Evolutionary conservation across 1,140 invertebrate genomes (phyloP).

Genomic region (Geopemphigus sp.): DNA sequence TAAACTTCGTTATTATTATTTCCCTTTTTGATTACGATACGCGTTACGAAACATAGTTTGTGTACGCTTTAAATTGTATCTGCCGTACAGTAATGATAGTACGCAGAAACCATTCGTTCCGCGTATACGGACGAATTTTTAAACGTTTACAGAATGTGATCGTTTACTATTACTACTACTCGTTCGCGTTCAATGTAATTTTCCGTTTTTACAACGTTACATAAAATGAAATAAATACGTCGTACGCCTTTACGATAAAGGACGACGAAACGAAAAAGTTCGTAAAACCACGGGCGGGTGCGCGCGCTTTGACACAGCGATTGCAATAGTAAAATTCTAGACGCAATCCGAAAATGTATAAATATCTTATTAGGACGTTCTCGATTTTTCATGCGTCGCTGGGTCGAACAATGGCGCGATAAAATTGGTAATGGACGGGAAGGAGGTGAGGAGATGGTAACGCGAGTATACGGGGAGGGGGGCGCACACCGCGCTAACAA

Average conservation of each 20-base stretch:
- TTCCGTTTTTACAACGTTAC: background rate
- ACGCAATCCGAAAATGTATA: background rate
- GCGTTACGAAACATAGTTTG: too few species aligned
- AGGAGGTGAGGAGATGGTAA: too few species aligned
- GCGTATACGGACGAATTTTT: background rate
- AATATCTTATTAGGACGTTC: background rate
- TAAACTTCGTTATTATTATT: too few species aligned
- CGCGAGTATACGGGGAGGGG: too few species aligned
- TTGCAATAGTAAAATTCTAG: slow-evolving; percentile 7
- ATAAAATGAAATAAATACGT: background rate
- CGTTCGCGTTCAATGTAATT: background rate
- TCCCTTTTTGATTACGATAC: too few species aligned
- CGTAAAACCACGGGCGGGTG: background rate
- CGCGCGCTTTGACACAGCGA: background rate
- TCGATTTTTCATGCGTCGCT: background rate
- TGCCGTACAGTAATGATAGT: too few species aligned
- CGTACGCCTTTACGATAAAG: background rate
- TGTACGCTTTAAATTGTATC: too few species aligned
- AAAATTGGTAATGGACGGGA: too few species aligned
- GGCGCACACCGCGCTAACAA: too few species aligned
- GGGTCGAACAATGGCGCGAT: background rate
- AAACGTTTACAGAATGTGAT: background rate
- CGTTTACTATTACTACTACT: background rate
- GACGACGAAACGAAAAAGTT: too few species aligned
- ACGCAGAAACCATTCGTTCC: background rate